Conservation (phyloP, 2,113 vertebrate species). For the Dromaius novaehollandiae region DNA sequence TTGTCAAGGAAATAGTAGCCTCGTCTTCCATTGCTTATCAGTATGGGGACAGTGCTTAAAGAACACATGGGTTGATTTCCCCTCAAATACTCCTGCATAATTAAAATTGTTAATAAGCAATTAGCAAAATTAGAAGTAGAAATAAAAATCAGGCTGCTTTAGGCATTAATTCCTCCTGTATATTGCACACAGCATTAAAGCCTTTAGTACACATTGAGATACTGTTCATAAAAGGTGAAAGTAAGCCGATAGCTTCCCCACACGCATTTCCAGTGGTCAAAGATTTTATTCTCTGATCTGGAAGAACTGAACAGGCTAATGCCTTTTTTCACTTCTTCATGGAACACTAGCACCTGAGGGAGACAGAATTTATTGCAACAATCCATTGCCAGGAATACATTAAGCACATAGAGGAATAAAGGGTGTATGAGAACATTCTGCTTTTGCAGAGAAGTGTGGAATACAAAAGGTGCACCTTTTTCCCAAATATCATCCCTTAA, state of each 20-base stretch:
- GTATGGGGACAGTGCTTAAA: not conserved
- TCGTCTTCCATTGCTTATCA: not conserved
- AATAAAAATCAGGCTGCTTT: not conserved
- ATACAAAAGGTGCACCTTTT: not conserved
- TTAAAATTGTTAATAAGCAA: not conserved
- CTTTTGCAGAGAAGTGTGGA: not conserved
- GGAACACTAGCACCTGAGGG: not conserved
- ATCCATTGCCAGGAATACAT: not conserved
- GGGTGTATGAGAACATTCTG: not conserved
- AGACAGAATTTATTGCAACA: slow-evolving; percentile 20
- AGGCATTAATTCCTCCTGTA: not conserved
- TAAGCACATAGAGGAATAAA: not conserved
- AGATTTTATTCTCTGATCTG: not conserved
- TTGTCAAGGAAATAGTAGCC: slow-evolving; percentile 27
- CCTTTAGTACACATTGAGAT: not conserved
- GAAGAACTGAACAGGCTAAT: not conserved
- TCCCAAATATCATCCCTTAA: not conserved
- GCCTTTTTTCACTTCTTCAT: not conserved
- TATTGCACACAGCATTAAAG: not conserved
- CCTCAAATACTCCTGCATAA: not conserved
- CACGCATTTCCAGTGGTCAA: not conserved
- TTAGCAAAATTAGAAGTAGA: slow-evolving; percentile 9
- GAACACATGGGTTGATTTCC: not conserved
- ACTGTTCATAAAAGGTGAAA: not conserved
- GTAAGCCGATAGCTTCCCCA: not conserved